Conservation (phyloP, 2,113 vertebrate genomes). For the Pollachius pollachius region DNA sequence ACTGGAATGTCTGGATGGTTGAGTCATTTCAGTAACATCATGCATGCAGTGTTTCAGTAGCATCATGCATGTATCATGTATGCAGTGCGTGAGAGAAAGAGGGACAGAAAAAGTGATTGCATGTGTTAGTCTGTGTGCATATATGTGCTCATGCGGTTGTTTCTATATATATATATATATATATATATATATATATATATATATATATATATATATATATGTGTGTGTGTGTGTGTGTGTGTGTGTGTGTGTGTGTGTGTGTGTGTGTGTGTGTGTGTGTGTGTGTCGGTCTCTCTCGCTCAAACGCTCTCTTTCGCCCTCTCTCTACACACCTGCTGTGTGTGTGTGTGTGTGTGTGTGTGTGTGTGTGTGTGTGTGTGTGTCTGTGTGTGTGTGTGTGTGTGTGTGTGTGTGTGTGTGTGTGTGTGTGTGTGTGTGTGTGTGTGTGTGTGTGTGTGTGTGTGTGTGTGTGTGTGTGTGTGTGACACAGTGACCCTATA, state of each 20-base stretch:
- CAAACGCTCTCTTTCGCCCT: no score
- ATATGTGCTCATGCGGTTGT: background rate
- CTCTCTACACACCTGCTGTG: no score
- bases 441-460: conserved; percentile 3
- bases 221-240: no score
- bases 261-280: background rate
- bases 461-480: background rate
- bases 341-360: no score
- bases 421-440: conserved; percentile 3
- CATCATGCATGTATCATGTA: no score
- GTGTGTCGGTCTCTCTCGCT: no score
- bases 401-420: background rate
- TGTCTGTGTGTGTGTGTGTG: background rate
- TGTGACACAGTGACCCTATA: background rate
- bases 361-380: conserved; percentile 3
- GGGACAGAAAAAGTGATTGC: background rate
- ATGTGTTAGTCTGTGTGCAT: background rate
- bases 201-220: no score
- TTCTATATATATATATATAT: no score
- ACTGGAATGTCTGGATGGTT: background rate
- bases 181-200: no score
- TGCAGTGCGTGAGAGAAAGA: background rate
- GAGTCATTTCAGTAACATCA: background rate
- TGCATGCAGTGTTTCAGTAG: background rate
- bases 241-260: background rate